These are phyloP conservation scores for Oxystoma pomonae DNA, from an alignment of 2,888 invertebrate species.

Conservation along the genomic window DNA sequence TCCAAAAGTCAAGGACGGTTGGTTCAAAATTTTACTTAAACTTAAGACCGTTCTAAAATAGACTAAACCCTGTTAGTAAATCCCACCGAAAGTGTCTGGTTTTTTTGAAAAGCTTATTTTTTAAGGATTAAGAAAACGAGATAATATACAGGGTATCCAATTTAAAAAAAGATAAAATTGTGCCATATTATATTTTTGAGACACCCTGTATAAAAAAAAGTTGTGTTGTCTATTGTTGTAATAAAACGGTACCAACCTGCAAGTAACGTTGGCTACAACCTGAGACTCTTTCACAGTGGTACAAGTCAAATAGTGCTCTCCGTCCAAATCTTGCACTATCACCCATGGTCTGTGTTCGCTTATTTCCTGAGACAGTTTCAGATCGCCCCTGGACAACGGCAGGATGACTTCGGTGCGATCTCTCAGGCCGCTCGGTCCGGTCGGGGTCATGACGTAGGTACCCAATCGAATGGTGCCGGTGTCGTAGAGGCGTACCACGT, in stretches of 20 bases:
- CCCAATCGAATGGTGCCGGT: constrained; percentile 56
- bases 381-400: constrained; percentile 61
- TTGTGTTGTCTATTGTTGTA: too few species aligned
- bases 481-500: constrained; percentile 68
- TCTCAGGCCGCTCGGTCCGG: constrained; percentile 69
- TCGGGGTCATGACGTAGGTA: constrained; percentile 65
- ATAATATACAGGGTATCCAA: too few species aligned
- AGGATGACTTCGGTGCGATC: constrained; percentile 67
- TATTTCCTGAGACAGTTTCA: constrained; percentile 67
- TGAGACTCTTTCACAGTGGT: constrained; percentile 76
- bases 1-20: too few species aligned
- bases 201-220: too few species aligned
- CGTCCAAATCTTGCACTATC: constrained; percentile 70
- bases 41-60: too few species aligned
- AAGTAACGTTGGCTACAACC: constrained; percentile 77
- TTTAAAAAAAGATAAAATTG: too few species aligned
- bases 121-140: too few species aligned
- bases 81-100: too few species aligned
- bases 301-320: constrained; percentile 75
- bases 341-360: constrained; percentile 75
- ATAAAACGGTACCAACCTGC: constrained; percentile 47
- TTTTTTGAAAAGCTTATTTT: too few species aligned
- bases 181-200: too few species aligned
- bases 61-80: too few species aligned
- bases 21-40: too few species aligned